A percentile compares a stretch with the other conserved stretches of the same genome.
These are phyloP conservation scores for Diarsia mendica DNA, from an alignment of 2,888 invertebrate genomes.

Conservation along the genomic window DNA sequence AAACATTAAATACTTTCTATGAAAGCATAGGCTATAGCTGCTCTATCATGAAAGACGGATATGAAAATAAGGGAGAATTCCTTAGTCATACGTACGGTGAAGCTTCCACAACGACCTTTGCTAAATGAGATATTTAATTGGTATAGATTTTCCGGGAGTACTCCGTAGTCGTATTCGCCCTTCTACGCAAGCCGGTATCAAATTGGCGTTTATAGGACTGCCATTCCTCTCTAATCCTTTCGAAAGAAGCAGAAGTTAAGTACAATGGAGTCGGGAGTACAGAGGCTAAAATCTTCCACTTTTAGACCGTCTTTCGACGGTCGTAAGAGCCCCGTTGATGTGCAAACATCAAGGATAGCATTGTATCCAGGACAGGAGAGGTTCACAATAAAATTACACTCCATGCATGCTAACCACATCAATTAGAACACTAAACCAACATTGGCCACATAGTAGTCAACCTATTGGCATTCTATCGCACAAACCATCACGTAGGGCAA, in stretches of 20 bases:
- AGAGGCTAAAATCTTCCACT: neutral
- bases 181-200: neutral
- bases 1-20: neutral
- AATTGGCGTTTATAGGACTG: neutral
- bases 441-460: conserved; percentile 31
- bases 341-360: neutral
- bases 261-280: neutral
- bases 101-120: neutral
- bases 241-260: neutral
- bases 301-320: neutral
- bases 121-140: neutral
- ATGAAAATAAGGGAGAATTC: neutral
- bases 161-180: neutral
- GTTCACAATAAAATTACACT: no score
- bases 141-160: neutral
- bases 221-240: neutral
- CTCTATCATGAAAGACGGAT: neutral
- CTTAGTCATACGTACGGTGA: neutral
- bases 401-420: neutral
- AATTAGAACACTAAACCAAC: conserved; percentile 5
- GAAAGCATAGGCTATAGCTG: neutral
- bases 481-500: conserved; percentile 49
- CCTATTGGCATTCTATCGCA: neutral
- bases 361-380: neutral
- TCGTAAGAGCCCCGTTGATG: no score